These are phyloP conservation scores for Gymnosoma rotundatum DNA, from an alignment of 2,888 invertebrate genomes.

Conservation along the genomic window DNA sequence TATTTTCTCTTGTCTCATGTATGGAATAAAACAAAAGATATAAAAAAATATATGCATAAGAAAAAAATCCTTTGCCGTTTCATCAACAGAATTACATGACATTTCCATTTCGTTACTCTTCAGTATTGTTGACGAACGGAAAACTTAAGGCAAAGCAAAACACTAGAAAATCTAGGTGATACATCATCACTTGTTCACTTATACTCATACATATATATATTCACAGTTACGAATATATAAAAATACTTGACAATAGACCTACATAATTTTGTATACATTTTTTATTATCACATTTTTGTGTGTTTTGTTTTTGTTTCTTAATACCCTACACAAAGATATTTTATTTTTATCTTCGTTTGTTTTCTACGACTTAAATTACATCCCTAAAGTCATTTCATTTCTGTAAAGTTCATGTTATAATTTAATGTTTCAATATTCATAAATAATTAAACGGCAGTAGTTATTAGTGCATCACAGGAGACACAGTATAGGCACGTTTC, in stretches of 20 bases:
- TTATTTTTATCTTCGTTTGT: no score
- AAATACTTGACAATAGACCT: conserved; percentile 39
- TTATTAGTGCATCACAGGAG: no score
- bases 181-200: conserved; percentile 13
- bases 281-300: not conserved
- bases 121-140: conserved; percentile 35
- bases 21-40: not conserved
- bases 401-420: no score
- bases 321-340: conserved; percentile 1
- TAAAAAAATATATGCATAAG: conserved; percentile 6
- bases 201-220: not conserved
- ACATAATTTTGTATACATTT: conserved; percentile 30
- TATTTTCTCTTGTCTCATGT: conserved; percentile 20
- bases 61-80: conserved; percentile 10
- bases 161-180: conserved; percentile 45
- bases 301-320: not conserved
- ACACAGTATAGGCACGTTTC: no score
- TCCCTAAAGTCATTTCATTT: no score
- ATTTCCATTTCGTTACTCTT: conserved; percentile 62
- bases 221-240: conserved; percentile 10
- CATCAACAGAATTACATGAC: conserved; percentile 46
- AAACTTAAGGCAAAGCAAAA: conserved; percentile 55
- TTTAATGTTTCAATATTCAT: no score
- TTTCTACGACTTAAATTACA: no score
- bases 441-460: no score